phyloP scores from a whole-genome alignment of 2,113 vertebrate species.

The Accipiter cooperii region DNA sequence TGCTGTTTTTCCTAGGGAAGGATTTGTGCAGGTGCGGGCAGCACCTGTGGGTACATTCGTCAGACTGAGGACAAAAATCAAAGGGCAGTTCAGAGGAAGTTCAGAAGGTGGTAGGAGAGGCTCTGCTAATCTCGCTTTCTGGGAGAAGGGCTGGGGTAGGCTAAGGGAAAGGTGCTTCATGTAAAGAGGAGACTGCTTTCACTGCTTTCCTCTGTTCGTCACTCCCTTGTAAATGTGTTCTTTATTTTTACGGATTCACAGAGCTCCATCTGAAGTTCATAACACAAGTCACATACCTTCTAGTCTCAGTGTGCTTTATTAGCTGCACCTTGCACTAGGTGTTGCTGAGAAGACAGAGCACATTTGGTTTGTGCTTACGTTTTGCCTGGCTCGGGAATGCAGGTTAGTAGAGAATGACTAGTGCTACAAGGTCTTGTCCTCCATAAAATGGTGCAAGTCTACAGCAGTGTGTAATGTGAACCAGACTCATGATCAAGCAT shows the following conservation, averaged over 20 bases:
- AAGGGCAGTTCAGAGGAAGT: not conserved
- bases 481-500: not conserved
- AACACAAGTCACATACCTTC: not conserved
- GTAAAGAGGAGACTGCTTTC: not conserved
- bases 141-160: not conserved
- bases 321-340: not conserved
- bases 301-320: not conserved
- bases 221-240: rapidly evolving
- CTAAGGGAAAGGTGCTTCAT: not conserved
- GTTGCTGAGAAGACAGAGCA: not conserved
- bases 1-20: not conserved
- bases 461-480: not conserved
- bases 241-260: not conserved
- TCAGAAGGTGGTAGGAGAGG: not conserved
- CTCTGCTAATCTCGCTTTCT: not conserved
- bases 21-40: not conserved
- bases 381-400: not conserved
- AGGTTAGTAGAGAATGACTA: not conserved
- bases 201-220: not conserved
- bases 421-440: not conserved
- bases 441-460: not conserved
- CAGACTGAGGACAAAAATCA: not conserved
- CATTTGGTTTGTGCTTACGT: not conserved
- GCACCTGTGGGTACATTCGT: not conserved
- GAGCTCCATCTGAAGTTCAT: not conserved